Base-by-base conservation (phyloP, 1,140 invertebrate genomes). In the Tetragnatha versicolor region DNA sequence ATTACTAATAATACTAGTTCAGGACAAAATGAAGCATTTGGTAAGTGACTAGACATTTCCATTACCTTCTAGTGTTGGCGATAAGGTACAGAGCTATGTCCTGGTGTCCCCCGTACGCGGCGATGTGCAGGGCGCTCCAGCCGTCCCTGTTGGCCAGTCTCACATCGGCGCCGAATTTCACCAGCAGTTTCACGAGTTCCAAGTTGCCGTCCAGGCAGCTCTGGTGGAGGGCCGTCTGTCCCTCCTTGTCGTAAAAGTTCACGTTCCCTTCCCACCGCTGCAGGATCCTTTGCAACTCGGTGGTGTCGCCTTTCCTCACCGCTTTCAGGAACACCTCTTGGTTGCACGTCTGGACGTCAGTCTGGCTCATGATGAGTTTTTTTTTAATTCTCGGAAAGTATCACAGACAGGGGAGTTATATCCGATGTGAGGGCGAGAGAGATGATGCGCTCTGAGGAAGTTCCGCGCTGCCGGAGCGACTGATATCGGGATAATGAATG, bases 81-180 rank as follows among this genome's bases (percentile, higher is more conserved):
- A 87, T 83, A 27, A 87, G 81, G 80, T 87, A 88, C 10, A 85
- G 45, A 10, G 84, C 83, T 53, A 89, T 86, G 61, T 88, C 86
- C 37, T 85, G 84, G 79, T 88, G 87, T 17, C 88, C 88, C 17
- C 85, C 85, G 63, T 85, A 88, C 10, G 86, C 86, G 12, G 88
- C 88, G 45, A 89, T 86, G 79, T 89, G 88, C 12, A 89, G 78
- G 6, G 88, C 86, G 77, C 84, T 88, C 88, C 88, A 89, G 5
- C 87, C 87, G 80, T 89, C 88, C 10, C 85, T 81, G 81, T 88
- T 88, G 17, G 86, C 86, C 53, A 88, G 82, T 68, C 85, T 84
- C 1, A 87, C 85, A 81, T 89, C 86, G 3, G 88, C 88, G 31
- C 88, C 88, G 68, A 87, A 86, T 81, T 86, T 84, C 25, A 89